A percentile compares a stretch with the other conserved stretches of the same genome.
These are phyloP conservation scores for Plebejus argus DNA, from an alignment of 2,888 invertebrate species.

Conservation along the genomic window DNA sequence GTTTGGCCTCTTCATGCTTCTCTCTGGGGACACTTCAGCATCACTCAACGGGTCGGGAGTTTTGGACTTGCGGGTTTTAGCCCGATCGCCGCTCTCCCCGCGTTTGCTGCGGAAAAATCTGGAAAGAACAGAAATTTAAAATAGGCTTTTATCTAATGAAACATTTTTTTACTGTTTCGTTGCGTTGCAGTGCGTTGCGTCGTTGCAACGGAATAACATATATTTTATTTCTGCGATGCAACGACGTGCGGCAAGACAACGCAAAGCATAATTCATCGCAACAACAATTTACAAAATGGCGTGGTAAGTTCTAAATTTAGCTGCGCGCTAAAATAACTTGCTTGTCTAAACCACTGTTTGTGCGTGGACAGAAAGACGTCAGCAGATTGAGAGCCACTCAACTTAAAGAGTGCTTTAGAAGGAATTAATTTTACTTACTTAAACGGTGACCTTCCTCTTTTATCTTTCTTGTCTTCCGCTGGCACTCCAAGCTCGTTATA, in stretches of 20 bases:
- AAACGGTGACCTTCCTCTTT: slow-evolving; percentile 95
- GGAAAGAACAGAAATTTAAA: background rate
- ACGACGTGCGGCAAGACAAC: too few species aligned
- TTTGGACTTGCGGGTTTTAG: slow-evolving; percentile 84
- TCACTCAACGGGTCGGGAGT: slow-evolving; percentile 84
- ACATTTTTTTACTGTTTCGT: background rate
- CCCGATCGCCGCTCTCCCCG: slow-evolving; percentile 85
- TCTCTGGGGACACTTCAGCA: slow-evolving; percentile 70
- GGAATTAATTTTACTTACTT: slow-evolving; percentile 76
- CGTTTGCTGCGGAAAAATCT: slow-evolving; percentile 94
- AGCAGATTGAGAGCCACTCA: too few species aligned
- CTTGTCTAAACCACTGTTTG: too few species aligned
- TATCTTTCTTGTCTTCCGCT: slow-evolving; percentile 83
- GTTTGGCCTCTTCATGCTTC: slow-evolving; percentile 60
- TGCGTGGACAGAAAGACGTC: too few species aligned
- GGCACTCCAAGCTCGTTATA: slow-evolving; percentile 80
- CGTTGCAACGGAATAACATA: background rate
- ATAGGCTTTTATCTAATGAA: background rate
- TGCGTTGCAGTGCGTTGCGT: background rate
- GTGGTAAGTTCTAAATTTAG: too few species aligned
- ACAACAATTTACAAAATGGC: too few species aligned
- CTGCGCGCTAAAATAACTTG: too few species aligned
- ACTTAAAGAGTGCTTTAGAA: too few species aligned
- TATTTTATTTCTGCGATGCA: too few species aligned
- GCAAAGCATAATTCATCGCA: too few species aligned